Evolutionary conservation across 2,888 invertebrate genomes (phyloP), one percentile per base, ranked within the genome.

Genomic region (Subacronicta megacephala): DNA sequence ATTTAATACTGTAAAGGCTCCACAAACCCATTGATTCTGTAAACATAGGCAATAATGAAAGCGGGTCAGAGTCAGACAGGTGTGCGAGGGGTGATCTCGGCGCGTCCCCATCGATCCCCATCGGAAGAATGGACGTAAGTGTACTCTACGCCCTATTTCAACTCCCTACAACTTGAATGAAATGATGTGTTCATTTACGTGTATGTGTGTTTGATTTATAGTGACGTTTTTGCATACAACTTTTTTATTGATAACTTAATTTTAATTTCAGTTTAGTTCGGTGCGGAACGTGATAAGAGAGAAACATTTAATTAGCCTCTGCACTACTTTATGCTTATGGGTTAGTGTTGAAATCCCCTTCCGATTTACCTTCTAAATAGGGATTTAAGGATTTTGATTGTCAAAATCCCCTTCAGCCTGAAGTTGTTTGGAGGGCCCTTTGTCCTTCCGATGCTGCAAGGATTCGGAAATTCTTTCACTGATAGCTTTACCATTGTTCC

Each of bases 31-130:
- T 59, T 67, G 62, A 72, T 62, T 71, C 53, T 54, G 56, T 56
- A 73, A 70, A 65, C 56, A 65, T 53, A 62, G 54, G 58, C 45
- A 60, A 60, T 62, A 71, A 65, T 71, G 65, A 59, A 69, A 77
- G 63, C 78, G 65, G 78, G 78, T 75, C 76, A 77, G 63, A 62
- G 62, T 59, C 64, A 72, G 70, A 66, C 72, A 78, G 68, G 76
- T 75, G 70, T 76, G 62, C 54, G 69, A 75, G 56, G 75, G 72
- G 74, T 67, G 66, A 63, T 74, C 66, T 66, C 67, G 64, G 55
- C 57, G 44, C 57, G 62, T 62, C 67, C 62, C 69, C 59, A 69
- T 69, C 72, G 68, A 67, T 62, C 45, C 60, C 45, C 51, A 56
- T 61, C 38, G 56, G 56, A 46, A 56, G 56, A 53, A 61, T 47